Evolutionary conservation across 2,888 invertebrate species (phyloP), one percentile per base, ranked within the genome.

Genomic region (Apeira syringaria): DNA sequence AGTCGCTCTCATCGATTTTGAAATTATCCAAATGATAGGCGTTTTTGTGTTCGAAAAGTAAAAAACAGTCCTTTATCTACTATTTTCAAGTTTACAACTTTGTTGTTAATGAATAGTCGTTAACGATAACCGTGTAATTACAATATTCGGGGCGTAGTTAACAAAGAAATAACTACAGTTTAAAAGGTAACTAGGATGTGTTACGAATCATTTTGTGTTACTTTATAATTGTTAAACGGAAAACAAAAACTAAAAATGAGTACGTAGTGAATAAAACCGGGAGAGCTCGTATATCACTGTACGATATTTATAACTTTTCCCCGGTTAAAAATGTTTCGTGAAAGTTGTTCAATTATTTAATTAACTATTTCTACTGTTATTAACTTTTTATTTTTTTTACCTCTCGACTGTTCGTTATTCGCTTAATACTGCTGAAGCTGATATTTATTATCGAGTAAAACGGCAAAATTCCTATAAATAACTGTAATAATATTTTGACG

Each of bases 121-220:
- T 56, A 56, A 51, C 50, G 39, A 58, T 51, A 49, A 58, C 55
- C n/a, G n/a, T 47, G 55, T 61, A 65, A 69, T 71, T 65, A 64
- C 46, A 32, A 17, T 17, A 27, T 36, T 12, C 32, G 6, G 9
- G 20, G n/a, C n/a, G n/a, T n/a, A n/a, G 10, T 12, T 48, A 39
- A 39, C 36, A 12, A 36, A 36, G n/a, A n/a, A n/a, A n/a, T n/a
- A n/a, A n/a, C n/a, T n/a, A n/a, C n/a, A n/a, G n/a, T n/a, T n/a
- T n/a, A n/a, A n/a, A n/a, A n/a, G n/a, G n/a, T n/a, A n/a, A n/a
- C n/a, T n/a, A 15, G 38, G 38, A 36, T 43, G 39, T 43, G 43
- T 43, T 40, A 43, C 38, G 35, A 13, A 38, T 47, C 27, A 26
- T 41, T 47, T 31, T 32, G 17, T 26, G 27, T 26, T 30, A 11